Conservation (phyloP, 2,888 invertebrate genomes). For the Boloria selene region DNA sequence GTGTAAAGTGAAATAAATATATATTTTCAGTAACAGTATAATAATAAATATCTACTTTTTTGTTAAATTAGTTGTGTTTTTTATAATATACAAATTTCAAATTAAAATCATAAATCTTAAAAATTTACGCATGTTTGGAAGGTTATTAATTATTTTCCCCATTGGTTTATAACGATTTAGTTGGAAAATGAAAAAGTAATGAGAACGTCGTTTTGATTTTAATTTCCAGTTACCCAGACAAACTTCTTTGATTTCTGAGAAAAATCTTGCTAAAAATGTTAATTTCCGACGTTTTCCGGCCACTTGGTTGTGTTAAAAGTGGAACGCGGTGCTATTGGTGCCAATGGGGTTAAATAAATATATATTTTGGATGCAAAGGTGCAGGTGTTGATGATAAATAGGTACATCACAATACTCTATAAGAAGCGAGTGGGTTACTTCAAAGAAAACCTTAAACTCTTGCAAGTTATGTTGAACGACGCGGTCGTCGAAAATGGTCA, state of each 20-base stretch:
- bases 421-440: conserved; percentile 7
- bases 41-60: too few species aligned
- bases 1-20: too few species aligned
- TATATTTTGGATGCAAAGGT: conserved; percentile 20
- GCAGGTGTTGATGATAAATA: conserved; percentile 13
- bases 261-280: conserved; percentile 41
- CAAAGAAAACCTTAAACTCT: conserved; percentile 1
- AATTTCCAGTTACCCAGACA: conserved; percentile 16
- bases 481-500: conserved; percentile 40
- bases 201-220: conserved; percentile 15
- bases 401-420: not conserved
- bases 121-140: too few species aligned
- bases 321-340: conserved; percentile 46
- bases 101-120: too few species aligned
- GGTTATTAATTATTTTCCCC: not conserved
- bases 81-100: too few species aligned
- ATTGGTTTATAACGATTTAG: not conserved
- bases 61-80: too few species aligned
- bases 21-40: too few species aligned
- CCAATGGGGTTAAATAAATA: conserved; percentile 47
- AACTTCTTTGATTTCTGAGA: conserved; percentile 43
- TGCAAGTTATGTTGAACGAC: conserved; percentile 42
- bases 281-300: conserved; percentile 46
- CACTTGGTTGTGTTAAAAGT: conserved; percentile 41
- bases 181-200: conserved; percentile 19